Evolutionary conservation across 2,113 vertebrate genomes (phyloP).

Genomic region (Sylvilagus bachmani): DNA sequence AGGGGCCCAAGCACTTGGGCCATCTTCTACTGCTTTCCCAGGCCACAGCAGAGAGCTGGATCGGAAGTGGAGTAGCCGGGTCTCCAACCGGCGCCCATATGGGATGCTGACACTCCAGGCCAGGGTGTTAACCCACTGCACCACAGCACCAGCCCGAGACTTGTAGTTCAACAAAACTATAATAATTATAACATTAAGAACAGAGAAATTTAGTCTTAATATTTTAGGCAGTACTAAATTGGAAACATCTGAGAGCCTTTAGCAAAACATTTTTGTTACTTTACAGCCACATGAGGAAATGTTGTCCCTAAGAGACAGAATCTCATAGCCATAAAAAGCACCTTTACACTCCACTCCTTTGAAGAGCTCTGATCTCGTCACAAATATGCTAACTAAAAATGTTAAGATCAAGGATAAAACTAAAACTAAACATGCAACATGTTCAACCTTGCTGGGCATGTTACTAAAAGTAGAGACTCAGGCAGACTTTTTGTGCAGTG

Average conservation of each 20-base stretch:
- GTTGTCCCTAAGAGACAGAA: background rate
- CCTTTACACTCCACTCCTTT: background rate
- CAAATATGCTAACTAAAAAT: conserved; percentile 29
- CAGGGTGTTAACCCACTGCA: too few relatives aligned
- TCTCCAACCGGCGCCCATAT: too few relatives aligned
- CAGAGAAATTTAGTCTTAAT: background rate
- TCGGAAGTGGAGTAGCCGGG: too few relatives aligned
- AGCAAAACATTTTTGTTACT: conserved; percentile 5
- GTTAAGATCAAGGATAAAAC: conserved; percentile 22
- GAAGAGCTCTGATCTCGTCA: background rate
- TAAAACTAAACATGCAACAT: conserved; percentile 1
- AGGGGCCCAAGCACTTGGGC: too few relatives aligned
- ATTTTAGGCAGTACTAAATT: background rate
- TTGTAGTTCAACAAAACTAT: conserved; percentile 17
- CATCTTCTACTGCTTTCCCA: too few relatives aligned
- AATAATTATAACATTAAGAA: background rate
- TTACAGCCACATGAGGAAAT: background rate
- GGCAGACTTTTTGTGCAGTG: too few relatives aligned
- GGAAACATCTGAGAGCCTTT: background rate
- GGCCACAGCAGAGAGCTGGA: too few relatives aligned
- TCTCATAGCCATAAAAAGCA: conserved; percentile 28
- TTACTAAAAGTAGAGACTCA: background rate
- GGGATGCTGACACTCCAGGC: too few relatives aligned
- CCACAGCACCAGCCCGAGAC: too few relatives aligned
- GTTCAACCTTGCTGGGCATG: conserved; percentile 22